Base-by-base conservation (phyloP, 2,113 vertebrate genomes). In the Xiphorhynchus elegans region DNA sequence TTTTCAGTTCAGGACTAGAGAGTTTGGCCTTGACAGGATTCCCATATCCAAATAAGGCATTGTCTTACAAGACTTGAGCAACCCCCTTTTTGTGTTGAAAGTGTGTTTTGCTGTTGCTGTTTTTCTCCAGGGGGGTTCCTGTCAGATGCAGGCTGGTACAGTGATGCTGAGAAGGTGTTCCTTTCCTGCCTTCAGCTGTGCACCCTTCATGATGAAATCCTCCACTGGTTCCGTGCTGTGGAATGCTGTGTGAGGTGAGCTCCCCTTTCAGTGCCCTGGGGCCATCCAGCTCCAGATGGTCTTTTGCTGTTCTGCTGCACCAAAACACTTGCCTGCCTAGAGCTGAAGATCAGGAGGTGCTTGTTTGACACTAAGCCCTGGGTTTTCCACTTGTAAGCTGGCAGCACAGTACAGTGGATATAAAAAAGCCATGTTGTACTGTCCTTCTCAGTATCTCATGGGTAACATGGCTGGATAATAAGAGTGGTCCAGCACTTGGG, bases 111-210 rank as follows among this genome's bases (percentile, higher is more conserved):
- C 25, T 87, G 12, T 58, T 79, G 21, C 70, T 87, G 42, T 0
- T 42, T 44, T 13, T 18, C 15, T 5, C 4, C 49, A 99, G 99
- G 99, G 87, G 99, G 99, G 6, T 99, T 99, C 96, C 96, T 99
- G 37, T 99, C 99, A 4, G 99, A 99, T 90, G 99, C 99, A 20
- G 99, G 99, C 87, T 99, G 99, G 99, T 99, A 99, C 92, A 99
- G 99, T 50, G 99, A 99, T 91, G 99, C 99, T 77, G 99, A 99
- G 96, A 99, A 99, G 91, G 99, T 99, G 35, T 99, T 99, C 94
- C 98, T 99, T 35, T 99, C 99, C 66, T 99, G 99, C 97, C 99
- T 99, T 86, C 99, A 99, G 97, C 97, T 99, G 62, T 99, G 99
- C 93, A 99, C 98, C 12, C 98, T 99, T 59, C 99, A 99, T 24